Evolutionary conservation across 2,888 invertebrate genomes (phyloP), one percentile per base, ranked within the genome.

Genomic region (Siphlonurus alternatus): DNA sequence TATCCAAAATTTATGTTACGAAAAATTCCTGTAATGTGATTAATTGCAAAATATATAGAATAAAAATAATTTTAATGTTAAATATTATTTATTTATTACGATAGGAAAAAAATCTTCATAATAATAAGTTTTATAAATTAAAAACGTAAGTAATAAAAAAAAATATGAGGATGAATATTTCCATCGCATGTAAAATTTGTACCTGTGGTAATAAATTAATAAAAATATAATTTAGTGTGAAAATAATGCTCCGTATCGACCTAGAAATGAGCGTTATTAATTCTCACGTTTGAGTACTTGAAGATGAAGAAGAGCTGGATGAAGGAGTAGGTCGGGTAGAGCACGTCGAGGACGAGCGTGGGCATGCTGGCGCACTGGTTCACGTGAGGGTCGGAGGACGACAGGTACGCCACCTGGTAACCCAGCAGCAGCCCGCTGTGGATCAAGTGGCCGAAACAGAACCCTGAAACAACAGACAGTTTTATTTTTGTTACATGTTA

Each of bases 261-360:
- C n/a, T n/a, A n/a, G n/a, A n/a, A n/a, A n/a, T n/a, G n/a, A n/a
- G n/a, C n/a, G n/a, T n/a, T n/a, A n/a, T n/a, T n/a, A n/a, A 23
- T 25, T n/a, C 77, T 83, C 74, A 89, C 88, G 74, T 89, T 89
- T 2, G 88, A 87, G 74, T 88, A 89, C 73, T 89, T 88, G 73
- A 89, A 89, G 68, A 89, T 83, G 72, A 90, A 88, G 74, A 85
- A 89, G 1, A 90, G 78, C 70, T 88, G 84, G 60, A 86, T 74
- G 73, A 90, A 86, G 53, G 88, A 87, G 74, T 88, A 89, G 22
- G 83, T 71, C 0, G 89, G 86, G 70, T 85, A 84, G 63, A 87
- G 72, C n/a, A 88, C 74, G 67, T 88, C 87, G 38, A 86, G 76
- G 2, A 83, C 75, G 1, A 87, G 77, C 68, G 82, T 81, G 1